A percentile compares a stretch with the other conserved stretches of the same genome.
Evolutionary conservation across 2,888 invertebrate genomes (phyloP).

Genomic region (Dolichopus griseipennis): DNA sequence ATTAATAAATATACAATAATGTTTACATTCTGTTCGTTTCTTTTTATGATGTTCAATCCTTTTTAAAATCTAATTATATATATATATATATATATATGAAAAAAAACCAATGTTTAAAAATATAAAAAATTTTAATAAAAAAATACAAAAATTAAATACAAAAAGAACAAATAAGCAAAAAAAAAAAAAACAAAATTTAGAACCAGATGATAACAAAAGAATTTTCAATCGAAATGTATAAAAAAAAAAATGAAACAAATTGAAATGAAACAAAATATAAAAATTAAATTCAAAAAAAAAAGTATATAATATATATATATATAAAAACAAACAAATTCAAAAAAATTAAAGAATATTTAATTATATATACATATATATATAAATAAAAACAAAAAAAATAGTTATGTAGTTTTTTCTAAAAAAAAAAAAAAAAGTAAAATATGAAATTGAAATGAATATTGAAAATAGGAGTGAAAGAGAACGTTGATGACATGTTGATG

Average conservation of each 20-base stretch:
- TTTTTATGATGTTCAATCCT: not conserved
- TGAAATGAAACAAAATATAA: too few species aligned
- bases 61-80: not conserved
- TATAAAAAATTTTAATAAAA: not conserved
- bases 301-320: too few species aligned
- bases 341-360: too few species aligned
- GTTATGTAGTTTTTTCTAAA: constrained; percentile 2
- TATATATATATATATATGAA: not conserved
- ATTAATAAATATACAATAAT: not conserved
- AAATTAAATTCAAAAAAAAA: too few species aligned
- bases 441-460: not conserved
- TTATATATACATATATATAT: too few species aligned
- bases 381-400: too few species aligned
- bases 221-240: too few species aligned
- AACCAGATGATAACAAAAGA: not conserved
- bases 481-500: not conserved
- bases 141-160: not conserved
- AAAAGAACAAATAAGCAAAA: not conserved
- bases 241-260: too few species aligned
- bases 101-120: too few species aligned
- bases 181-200: not conserved
- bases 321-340: too few species aligned
- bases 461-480: not conserved
- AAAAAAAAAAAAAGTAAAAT: too few species aligned
- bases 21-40: not conserved